These are phyloP conservation scores for Ceyx melanurus DNA, from an alignment of 2,113 vertebrate species.

Conservation along the genomic window DNA sequence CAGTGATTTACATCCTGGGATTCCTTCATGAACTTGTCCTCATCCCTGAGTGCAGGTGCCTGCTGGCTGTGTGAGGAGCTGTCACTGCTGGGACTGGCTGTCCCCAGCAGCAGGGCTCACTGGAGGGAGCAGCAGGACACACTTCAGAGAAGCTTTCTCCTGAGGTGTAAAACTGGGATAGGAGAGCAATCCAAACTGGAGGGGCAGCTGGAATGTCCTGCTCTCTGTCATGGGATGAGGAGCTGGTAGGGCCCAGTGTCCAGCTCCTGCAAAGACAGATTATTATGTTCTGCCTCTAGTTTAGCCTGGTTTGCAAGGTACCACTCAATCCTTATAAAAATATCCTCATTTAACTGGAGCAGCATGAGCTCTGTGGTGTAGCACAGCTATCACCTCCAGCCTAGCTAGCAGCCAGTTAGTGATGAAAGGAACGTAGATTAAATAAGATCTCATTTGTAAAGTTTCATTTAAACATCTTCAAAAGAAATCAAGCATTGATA, in stretches of 20 bases:
- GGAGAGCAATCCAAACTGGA: not conserved
- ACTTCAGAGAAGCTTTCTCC: not conserved
- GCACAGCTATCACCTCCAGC: not conserved
- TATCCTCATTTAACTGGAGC: not conserved
- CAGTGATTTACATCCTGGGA: not conserved
- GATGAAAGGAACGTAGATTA: not conserved
- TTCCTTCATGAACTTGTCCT: not conserved
- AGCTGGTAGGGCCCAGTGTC: not conserved
- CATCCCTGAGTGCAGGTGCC: not conserved
- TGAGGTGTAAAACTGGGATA: not conserved
- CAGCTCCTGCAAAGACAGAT: not conserved
- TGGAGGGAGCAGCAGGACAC: not conserved
- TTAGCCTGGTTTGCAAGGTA: not conserved
- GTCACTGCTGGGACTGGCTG: not conserved
- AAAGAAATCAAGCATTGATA: not conserved
- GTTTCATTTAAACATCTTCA: not conserved
- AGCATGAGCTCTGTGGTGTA: not conserved
- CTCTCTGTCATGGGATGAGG: not conserved
- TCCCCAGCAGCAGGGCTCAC: not conserved
- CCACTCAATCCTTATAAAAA: not conserved
- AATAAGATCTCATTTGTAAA: not conserved
- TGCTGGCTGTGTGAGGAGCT: not conserved
- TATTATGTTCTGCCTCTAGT: not conserved
- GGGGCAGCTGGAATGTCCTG: not conserved
- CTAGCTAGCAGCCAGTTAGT: not conserved